These are phyloP conservation scores for Nasalis larvatus DNA, from an alignment of 2,113 vertebrate genomes.

Conservation along the genomic window DNA sequence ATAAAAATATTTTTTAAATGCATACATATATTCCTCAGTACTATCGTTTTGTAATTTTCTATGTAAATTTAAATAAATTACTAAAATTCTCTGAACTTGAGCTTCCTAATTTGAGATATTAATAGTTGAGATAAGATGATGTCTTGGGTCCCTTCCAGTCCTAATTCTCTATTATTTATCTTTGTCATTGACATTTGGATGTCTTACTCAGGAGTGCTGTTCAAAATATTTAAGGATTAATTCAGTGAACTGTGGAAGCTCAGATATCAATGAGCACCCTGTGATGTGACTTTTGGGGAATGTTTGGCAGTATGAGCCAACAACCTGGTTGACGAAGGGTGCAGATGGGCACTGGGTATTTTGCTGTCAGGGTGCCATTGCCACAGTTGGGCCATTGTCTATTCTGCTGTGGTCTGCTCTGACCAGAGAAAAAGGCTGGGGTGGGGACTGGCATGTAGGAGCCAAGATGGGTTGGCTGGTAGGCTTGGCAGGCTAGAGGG, in stretches of 20 bases:
- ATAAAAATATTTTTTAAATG: not conserved
- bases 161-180: not conserved
- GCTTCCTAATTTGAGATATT: not conserved
- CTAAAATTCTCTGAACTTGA: not conserved
- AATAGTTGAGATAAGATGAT: not conserved
- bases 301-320: not conserved
- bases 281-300: not conserved
- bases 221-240: not conserved
- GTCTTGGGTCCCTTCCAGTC: not conserved
- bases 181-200: not conserved
- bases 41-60: not conserved
- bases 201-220: not conserved
- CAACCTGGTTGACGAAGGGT: not conserved
- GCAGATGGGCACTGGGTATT: no score
- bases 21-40: not conserved
- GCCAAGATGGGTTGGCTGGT: not conserved
- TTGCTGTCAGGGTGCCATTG: not conserved
- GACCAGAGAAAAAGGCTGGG: not conserved
- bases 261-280: not conserved
- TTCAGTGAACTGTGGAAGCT: not conserved
- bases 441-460: not conserved
- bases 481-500: not conserved
- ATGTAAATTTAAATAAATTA: not conserved
- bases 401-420: not conserved
- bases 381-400: no score